phyloP scores from a whole-genome alignment of 2,797 vertebrate genomes.

The Poeciliopsis infans region DNA sequence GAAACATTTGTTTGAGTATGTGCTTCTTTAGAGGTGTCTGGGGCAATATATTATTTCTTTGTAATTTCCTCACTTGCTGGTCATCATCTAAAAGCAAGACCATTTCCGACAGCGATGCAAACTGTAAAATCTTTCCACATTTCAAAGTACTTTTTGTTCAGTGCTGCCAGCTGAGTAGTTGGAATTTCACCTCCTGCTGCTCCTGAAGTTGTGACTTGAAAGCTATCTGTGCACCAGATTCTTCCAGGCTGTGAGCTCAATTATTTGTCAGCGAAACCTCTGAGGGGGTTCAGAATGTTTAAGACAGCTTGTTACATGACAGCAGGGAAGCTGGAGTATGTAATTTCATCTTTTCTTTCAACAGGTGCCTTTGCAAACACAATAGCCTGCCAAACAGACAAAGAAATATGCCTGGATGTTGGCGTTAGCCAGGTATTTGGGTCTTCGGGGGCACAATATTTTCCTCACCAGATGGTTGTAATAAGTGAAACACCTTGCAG shows the following conservation, averaged over 20 bases:
- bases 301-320: conserved; percentile 29
- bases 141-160: conserved; percentile 30
- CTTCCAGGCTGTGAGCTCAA: conserved; percentile 23
- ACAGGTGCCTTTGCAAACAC: conserved; percentile 60
- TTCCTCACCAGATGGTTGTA: conserved; percentile 57
- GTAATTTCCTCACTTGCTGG: neutral
- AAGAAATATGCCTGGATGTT: conserved; percentile 47
- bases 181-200: conserved; percentile 23
- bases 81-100: conserved; percentile 9
- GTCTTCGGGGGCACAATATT: conserved; percentile 47
- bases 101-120: conserved; percentile 8
- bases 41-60: conserved; percentile 10
- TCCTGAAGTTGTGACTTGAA: conserved; percentile 32
- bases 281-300: conserved; percentile 33
- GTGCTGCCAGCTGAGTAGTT: conserved; percentile 21
- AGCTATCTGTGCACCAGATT: conserved; percentile 27
- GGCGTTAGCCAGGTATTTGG: conserved; percentile 37
- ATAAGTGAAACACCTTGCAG: conserved; percentile 52
- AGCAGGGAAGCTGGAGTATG: conserved; percentile 49
- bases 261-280: conserved; percentile 41
- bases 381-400: conserved; percentile 43
- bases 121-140: conserved; percentile 4
- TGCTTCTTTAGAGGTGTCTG: neutral
- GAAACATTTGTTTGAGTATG: conserved; percentile 19
- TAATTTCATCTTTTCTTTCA: conserved; percentile 63